Evolutionary conservation across 53 echinoderm and acorn worm species (phyloP).

Genomic region (Zoroaster sp.): DNA sequence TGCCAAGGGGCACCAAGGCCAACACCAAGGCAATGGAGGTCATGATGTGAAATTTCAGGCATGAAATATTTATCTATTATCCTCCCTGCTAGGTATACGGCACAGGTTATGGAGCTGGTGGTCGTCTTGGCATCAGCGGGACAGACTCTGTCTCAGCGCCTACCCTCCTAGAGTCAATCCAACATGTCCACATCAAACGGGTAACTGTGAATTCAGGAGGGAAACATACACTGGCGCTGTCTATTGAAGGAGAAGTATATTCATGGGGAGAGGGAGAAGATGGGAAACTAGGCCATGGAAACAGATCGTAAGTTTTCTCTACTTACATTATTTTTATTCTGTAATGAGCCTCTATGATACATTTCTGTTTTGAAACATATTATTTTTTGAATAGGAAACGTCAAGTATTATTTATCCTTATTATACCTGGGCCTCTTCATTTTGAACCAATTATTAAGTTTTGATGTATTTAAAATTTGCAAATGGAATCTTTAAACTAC

Average conservation of each 20-base stretch:
- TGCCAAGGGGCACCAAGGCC: too few species aligned
- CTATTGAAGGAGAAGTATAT: conserved; percentile 94
- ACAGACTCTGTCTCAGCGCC: conserved; percentile 96
- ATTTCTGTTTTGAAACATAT: too few species aligned
- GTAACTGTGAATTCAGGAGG: conserved; percentile 98
- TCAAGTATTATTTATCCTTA: too few species aligned
- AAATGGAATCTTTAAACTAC: too few species aligned
- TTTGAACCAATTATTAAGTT: too few species aligned
- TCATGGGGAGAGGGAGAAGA: conserved; percentile 99
- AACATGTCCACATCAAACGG: conserved; percentile 95
- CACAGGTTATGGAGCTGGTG: conserved; percentile 95
- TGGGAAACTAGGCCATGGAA: conserved; percentile 97
- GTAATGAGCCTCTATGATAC: too few species aligned
- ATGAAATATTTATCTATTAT: neutral
- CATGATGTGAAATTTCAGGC: too few species aligned
- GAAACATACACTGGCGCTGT: conserved; percentile 94
- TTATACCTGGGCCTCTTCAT: too few species aligned
- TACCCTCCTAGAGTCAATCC: conserved; percentile 92
- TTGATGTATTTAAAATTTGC: too few species aligned
- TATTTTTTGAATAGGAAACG: too few species aligned
- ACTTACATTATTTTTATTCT: too few species aligned
- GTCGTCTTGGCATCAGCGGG: conserved; percentile 88
- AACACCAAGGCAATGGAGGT: too few species aligned
- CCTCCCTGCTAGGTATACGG: conserved; percentile 70
- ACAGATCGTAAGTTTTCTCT: conserved; percentile 96